These are phyloP conservation scores for Eustalomyia histrio DNA, from an alignment of 2,888 invertebrate species.

Conservation along the genomic window DNA sequence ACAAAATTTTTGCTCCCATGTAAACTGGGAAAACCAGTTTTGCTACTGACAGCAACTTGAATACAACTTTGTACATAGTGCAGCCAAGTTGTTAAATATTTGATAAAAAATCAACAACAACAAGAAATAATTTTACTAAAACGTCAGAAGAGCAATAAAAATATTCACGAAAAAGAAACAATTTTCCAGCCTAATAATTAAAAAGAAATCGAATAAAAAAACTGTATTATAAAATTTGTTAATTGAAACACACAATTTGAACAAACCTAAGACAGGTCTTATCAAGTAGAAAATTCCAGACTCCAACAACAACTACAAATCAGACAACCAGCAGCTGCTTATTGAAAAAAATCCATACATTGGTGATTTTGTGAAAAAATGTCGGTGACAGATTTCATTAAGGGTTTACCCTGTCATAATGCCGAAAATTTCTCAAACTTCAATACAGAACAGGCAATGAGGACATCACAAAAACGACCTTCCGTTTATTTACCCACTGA, in stretches of 20 bases:
- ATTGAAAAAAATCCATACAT: not conserved
- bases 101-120: not conserved
- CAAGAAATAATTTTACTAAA: not conserved
- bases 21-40: too few species aligned
- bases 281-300: not conserved
- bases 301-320: not conserved
- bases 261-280: not conserved
- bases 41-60: too few species aligned
- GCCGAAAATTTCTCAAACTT: conserved; percentile 94
- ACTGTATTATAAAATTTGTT: not conserved
- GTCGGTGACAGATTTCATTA: conserved; percentile 94
- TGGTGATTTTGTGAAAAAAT: conserved; percentile 63
- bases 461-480: conserved; percentile 91
- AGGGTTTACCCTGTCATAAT: conserved; percentile 94
- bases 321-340: not conserved
- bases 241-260: not conserved
- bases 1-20: too few species aligned
- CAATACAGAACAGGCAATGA: conserved; percentile 91
- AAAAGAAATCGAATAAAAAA: too few species aligned
- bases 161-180: not conserved
- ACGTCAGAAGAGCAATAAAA: conserved; percentile 8
- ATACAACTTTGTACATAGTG: not conserved
- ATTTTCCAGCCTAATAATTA: not conserved
- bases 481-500: conserved; percentile 95
- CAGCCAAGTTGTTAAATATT: not conserved